Percentiles rank a stretch among this genome's conserved stretches.
These are phyloP conservation scores for Calameuta pallipes DNA, from an alignment of 2,888 invertebrate species.

Conservation along the genomic window DNA sequence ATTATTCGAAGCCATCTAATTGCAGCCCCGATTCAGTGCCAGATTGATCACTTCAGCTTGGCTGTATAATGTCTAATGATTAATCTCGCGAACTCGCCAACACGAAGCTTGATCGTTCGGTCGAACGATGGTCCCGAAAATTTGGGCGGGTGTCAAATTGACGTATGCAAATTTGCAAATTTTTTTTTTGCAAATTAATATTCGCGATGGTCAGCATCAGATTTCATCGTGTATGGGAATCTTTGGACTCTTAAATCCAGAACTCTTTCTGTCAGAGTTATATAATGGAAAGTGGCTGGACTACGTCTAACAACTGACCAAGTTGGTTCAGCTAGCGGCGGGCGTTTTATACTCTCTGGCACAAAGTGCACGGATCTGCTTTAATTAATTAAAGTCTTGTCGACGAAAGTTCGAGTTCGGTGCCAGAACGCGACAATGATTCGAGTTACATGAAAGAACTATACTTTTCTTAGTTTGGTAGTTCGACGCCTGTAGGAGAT, in stretches of 20 bases:
- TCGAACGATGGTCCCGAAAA: background rate
- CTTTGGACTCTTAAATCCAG: background rate
- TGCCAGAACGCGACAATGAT: constrained; percentile 26
- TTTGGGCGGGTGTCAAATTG: background rate
- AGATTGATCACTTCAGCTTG: background rate
- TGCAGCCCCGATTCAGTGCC: background rate
- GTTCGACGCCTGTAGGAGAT: background rate
- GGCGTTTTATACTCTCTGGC: background rate
- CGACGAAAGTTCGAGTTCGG: constrained; percentile 28
- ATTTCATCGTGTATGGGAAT: background rate
- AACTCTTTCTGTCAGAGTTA: background rate
- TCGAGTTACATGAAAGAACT: constrained; percentile 4
- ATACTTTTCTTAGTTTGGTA: background rate
- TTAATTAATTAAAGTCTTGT: constrained; percentile 41
- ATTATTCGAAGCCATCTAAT: too few relatives aligned
- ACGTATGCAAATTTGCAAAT: background rate
- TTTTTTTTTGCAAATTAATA: background rate
- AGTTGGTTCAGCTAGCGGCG: constrained; percentile 27
- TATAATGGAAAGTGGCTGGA: background rate
- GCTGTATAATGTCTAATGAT: background rate
- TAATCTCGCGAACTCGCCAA: background rate
- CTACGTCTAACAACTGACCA: constrained; percentile 25
- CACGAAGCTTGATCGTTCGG: background rate
- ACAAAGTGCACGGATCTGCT: constrained; percentile 34
- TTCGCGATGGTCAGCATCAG: background rate